phyloP scores from a whole-genome alignment of 2,113 vertebrate species.

The Chionomys nivalis region DNA sequence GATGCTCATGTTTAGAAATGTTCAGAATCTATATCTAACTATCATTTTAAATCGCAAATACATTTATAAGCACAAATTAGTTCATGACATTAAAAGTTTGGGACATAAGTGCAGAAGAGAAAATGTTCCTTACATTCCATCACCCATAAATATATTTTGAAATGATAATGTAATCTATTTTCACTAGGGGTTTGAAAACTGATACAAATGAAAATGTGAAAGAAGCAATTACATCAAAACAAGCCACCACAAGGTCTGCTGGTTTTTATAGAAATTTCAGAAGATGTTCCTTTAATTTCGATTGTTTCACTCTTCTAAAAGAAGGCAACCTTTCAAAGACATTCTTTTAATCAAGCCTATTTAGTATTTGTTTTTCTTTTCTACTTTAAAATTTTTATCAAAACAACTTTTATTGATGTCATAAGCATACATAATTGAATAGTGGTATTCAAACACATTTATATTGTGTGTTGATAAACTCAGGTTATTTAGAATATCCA shows the following conservation, averaged over 20 bases:
- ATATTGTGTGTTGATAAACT: background rate
- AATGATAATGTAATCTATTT: conserved; percentile 37
- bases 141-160: conserved; percentile 58
- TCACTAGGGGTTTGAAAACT: conserved; percentile 55
- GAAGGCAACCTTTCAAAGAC: background rate
- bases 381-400: background rate
- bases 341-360: conserved; percentile 10
- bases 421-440: background rate
- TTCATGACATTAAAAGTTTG: conserved; percentile 30
- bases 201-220: conserved; percentile 59
- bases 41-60: conserved; percentile 41
- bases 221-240: conserved; percentile 44
- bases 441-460: background rate
- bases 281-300: background rate
- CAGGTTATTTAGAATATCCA: background rate
- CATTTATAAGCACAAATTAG: conserved; percentile 13
- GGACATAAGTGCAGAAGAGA: conserved; percentile 28
- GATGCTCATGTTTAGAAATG: background rate
- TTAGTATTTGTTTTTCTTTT: conserved; percentile 37
- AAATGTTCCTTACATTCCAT: background rate
- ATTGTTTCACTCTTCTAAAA: background rate
- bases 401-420: background rate
- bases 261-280: background rate
- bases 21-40: background rate
- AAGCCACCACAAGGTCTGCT: background rate